Conservation (phyloP, 2,888 invertebrate genomes). For the Eristalis tenax region DNA sequence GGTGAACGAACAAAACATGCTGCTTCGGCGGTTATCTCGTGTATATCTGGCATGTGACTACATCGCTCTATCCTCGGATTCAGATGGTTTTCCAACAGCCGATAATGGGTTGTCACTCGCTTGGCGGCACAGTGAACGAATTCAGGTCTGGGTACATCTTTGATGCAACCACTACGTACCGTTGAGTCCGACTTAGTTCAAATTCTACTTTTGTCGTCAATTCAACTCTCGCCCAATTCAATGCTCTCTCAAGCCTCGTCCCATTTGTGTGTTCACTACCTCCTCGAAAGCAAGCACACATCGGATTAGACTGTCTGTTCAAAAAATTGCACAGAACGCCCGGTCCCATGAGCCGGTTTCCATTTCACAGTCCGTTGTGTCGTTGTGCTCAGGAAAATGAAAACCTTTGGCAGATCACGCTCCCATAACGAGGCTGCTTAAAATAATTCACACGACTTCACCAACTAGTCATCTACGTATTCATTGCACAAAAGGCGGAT, state of each 20-base stretch:
- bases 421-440: conserved; percentile 34
- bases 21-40: no score
- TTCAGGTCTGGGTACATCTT: no score
- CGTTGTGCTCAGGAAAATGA: conserved; percentile 2
- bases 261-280: not conserved
- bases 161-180: no score
- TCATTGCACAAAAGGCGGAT: conserved; percentile 17
- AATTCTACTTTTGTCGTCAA: not conserved
- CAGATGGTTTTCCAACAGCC: no score
- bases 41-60: no score
- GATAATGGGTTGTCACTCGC: no score
- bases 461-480: conserved; percentile 25
- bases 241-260: not conserved
- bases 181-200: no score
- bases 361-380: not conserved
- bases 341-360: not conserved
- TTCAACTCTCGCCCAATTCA: not conserved
- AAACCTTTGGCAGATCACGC: conserved; percentile 20
- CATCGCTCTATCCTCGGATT: no score
- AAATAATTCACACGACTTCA: conserved; percentile 40
- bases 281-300: not conserved
- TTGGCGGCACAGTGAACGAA: no score
- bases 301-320: not conserved
- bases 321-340: not conserved
- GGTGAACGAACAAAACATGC: no score